Evolutionary conservation across 2,113 vertebrate genomes (phyloP).

Genomic region (Aspiorhynchus laticeps): DNA sequence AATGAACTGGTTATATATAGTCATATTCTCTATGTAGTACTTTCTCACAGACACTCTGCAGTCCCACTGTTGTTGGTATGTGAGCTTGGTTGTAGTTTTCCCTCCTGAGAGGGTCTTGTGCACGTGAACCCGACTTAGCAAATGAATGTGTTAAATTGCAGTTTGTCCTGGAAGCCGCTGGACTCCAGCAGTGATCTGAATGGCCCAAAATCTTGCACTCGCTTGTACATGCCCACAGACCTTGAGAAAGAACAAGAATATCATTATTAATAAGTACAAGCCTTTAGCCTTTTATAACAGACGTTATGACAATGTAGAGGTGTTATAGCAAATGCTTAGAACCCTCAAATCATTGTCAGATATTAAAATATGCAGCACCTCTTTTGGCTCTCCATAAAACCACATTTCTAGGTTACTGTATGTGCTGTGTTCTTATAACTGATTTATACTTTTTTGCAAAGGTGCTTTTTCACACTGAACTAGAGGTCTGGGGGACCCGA

Average conservation of each 20-base stretch:
- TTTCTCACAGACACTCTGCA: conserved; percentile 97
- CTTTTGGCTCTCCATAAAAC: not conserved
- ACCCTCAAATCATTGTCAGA: not conserved
- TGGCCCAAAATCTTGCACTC: conserved; percentile 97
- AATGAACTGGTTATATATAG: conserved; percentile 85
- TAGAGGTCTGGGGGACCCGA: too few species aligned
- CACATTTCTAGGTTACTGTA: not conserved
- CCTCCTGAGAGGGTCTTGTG: conserved; percentile 86
- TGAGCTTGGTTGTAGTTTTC: conserved; percentile 94
- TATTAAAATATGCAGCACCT: not conserved
- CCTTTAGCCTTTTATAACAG: not conserved
- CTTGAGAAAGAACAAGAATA: conserved; percentile 64
- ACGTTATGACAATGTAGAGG: not conserved
- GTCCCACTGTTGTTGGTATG: conserved; percentile 90
- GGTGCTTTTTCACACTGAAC: not conserved
- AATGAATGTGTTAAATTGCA: conserved; percentile 79
- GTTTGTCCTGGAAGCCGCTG: conserved; percentile 81
- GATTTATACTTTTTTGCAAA: not conserved
- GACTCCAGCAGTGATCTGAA: conserved; percentile 97
- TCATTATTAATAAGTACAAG: not conserved
- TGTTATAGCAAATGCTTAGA: not conserved
- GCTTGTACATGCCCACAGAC: conserved; percentile 94
- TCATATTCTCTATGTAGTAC: conserved; percentile 91
- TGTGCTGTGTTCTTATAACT: not conserved
- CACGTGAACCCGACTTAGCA: conserved; percentile 90